Conservation (phyloP, 1,140 invertebrate species). For the Sipha flava region DNA sequence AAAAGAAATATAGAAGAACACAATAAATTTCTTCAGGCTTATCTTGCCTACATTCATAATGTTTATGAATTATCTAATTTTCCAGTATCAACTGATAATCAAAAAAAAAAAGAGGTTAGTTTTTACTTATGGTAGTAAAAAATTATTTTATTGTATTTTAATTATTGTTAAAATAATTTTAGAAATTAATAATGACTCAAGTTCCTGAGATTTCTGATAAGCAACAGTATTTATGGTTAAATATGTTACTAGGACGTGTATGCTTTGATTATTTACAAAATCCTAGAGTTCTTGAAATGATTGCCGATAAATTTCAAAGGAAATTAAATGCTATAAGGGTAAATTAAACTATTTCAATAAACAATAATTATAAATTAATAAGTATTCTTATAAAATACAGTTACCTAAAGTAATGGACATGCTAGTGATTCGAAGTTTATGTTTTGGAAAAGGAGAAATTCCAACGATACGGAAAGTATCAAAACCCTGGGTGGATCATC, state of each 20-base stretch:
- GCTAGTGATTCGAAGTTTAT: constrained; percentile 41
- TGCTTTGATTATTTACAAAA: constrained; percentile 68
- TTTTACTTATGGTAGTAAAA: too few species aligned
- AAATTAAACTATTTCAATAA: constrained; percentile 13
- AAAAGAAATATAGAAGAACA: constrained; percentile 22
- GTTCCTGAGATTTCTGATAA: neutral
- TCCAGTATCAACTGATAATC: neutral
- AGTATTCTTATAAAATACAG: neutral
- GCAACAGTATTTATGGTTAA: constrained; percentile 52
- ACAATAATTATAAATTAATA: neutral
- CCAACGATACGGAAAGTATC: constrained; percentile 67
- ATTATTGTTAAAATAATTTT: neutral
- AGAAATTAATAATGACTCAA: neutral
- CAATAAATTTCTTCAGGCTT: constrained; percentile 5
- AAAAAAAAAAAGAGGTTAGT: neutral
- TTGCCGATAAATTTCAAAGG: constrained; percentile 70
- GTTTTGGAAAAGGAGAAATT: constrained; percentile 42
- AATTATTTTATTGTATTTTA: neutral
- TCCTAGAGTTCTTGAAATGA: constrained; percentile 52
- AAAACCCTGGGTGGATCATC: constrained; percentile 68
- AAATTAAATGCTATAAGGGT: constrained; percentile 77
- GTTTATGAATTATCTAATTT: neutral
- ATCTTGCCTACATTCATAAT: constrained; percentile 2
- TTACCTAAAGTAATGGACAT: constrained; percentile 28
- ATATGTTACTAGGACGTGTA: constrained; percentile 64